Percentiles rank a stretch among this genome's conserved stretches.
phyloP scores from a whole-genome alignment of 1,140 invertebrate species.

The Drosophila leontia region DNA sequence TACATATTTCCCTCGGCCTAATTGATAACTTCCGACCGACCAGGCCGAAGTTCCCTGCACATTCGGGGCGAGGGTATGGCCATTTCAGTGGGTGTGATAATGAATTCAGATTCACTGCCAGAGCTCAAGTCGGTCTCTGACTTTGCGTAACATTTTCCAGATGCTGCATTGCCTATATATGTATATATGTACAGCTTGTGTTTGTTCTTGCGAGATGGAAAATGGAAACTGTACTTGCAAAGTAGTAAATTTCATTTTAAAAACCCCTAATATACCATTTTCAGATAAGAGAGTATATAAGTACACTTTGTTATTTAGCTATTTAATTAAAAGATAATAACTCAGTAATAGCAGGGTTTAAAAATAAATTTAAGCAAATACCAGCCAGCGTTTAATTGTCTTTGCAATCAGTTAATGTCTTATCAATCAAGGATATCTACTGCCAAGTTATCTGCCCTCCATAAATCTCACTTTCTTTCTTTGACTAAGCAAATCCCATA shows the following conservation, averaged over 20 bases:
- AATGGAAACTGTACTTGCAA: conserved; percentile 29
- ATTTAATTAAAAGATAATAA: too few species aligned
- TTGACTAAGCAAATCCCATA: neutral
- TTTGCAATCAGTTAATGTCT: conserved; percentile 4
- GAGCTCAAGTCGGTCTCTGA: conserved; percentile 36
- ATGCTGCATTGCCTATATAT: conserved; percentile 15
- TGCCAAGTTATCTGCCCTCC: neutral
- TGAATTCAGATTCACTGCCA: conserved; percentile 82
- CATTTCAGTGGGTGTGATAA: conserved; percentile 61
- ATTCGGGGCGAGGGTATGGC: neutral
- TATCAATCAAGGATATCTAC: neutral
- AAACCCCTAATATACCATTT: neutral
- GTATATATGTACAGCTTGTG: neutral
- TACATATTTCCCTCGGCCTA: conserved; percentile 77
- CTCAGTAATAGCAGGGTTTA: too few species aligned
- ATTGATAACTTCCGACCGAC: conserved; percentile 78
- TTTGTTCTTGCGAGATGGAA: conserved; percentile 6
- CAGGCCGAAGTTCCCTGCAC: conserved; percentile 27
- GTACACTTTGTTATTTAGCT: too few species aligned
- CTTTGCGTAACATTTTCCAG: conserved; percentile 33
- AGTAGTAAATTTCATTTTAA: conserved; percentile 7
- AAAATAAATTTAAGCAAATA: neutral
- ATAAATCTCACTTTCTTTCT: conserved; percentile 6
- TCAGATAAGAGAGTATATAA: neutral
- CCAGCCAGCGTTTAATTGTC: neutral